Percentiles rank a stretch among this genome's conserved stretches.
Conservation (phyloP, 2,113 vertebrate genomes). For the Chitala chitala region DNA sequence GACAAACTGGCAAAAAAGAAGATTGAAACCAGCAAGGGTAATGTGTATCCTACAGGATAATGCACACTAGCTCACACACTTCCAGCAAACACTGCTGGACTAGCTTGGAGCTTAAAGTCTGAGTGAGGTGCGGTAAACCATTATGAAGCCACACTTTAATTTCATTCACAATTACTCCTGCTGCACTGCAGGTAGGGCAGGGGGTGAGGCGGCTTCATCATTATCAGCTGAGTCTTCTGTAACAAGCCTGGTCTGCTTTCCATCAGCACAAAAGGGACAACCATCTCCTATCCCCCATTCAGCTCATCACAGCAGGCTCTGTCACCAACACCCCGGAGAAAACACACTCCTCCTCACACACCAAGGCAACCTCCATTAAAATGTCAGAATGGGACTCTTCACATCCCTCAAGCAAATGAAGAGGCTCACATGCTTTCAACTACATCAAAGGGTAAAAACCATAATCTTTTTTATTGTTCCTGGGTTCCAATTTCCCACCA, state of each 20-base stretch:
- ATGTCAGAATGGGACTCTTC: neutral
- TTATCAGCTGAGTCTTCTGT: neutral
- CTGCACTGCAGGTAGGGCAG: neutral
- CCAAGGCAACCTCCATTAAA: constrained; percentile 10
- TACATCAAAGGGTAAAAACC: neutral
- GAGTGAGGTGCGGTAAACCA: too few species aligned
- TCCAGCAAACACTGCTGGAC: too few species aligned
- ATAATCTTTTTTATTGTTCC: neutral
- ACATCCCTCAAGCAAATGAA: too few species aligned
- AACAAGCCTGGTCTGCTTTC: constrained; percentile 10
- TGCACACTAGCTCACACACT: too few species aligned
- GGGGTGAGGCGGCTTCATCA: neutral
- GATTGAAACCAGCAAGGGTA: too few species aligned
- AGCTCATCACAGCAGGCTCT: neutral
- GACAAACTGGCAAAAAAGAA: too few species aligned
- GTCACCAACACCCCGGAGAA: neutral
- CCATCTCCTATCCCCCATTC: neutral
- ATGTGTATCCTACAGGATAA: too few species aligned
- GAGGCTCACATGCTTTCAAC: too few species aligned
- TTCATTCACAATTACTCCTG: neutral
- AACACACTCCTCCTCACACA: neutral
- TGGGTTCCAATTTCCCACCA: neutral
- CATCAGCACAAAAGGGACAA: neutral
- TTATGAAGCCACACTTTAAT: neutral
- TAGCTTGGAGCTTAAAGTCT: too few species aligned